phyloP scores from a whole-genome alignment of 2,797 vertebrate species.

The Cottoperca gobio region DNA sequence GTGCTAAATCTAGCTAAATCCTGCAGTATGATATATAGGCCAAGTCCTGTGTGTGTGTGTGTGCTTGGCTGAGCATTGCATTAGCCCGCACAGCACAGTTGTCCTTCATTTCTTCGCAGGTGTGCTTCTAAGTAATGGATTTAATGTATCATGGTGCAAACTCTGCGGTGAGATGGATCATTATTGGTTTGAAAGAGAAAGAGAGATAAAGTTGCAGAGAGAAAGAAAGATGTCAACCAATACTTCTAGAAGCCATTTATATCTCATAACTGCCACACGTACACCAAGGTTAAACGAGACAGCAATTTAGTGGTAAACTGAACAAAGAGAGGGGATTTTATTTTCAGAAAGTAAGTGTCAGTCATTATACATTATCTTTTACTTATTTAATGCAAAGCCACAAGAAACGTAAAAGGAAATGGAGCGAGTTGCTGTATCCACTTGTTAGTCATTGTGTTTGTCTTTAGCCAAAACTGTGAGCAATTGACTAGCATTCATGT shows the following conservation, averaged over 20 bases:
- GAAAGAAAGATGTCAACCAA: slow-evolving; percentile 22
- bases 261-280: slow-evolving; percentile 15
- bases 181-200: slow-evolving; percentile 37
- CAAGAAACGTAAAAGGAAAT: slow-evolving; percentile 44
- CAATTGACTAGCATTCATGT: slow-evolving; percentile 54
- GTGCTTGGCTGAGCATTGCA: slow-evolving; percentile 65
- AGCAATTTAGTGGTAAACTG: not conserved
- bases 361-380: slow-evolving; percentile 9
- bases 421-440: slow-evolving; percentile 41
- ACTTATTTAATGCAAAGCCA: slow-evolving; percentile 29
- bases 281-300: slow-evolving; percentile 43
- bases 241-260: slow-evolving; percentile 15
- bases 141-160: slow-evolving; percentile 54
- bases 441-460: slow-evolving; percentile 48
- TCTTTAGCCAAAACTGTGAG: slow-evolving; percentile 58
- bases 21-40: slow-evolving; percentile 58
- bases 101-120: slow-evolving; percentile 63
- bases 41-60: slow-evolving; percentile 48
- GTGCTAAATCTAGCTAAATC: slow-evolving; percentile 53
- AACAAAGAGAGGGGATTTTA: not conserved
- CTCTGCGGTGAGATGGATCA: slow-evolving; percentile 35
- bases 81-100: slow-evolving; percentile 57
- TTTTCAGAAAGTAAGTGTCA: not conserved
- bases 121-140: slow-evolving; percentile 68
- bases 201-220: slow-evolving; percentile 1